Base-by-base conservation (phyloP, 2,797 vertebrate species). In the Silurus aristotelis region DNA sequence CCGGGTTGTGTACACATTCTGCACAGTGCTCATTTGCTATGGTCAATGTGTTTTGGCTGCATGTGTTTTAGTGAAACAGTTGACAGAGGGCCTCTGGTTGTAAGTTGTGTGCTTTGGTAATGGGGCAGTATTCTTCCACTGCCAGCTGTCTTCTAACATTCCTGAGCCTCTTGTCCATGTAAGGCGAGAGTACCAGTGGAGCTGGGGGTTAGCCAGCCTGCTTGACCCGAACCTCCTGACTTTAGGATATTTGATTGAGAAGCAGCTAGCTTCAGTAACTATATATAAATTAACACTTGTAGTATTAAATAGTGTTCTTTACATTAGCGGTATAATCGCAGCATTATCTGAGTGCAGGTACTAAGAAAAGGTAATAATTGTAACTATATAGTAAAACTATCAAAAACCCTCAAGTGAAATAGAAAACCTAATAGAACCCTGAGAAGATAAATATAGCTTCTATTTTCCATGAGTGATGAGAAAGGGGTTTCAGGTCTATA, bases 61-160 rank as follows among this genome's bases (percentile, higher is more conserved):
- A 60, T 78, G 58, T 79, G 48, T 80, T 73, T 82, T 43, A 48
- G 22, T 82, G 31, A 64, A 83, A 83, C 60, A 52, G 60, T 60
- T 83, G 84, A 73, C 31, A 31, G 56, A 58, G 48, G 48, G 12
- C 52, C 22, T 71, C 55, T 64, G 64, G 55, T 84, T 70, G 77
- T 60, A 17, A 78, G 27, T 66, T 78, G 71, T 77, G 75, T 70
- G 82, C 90, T 92, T 93, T 93, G 91, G 93, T 91, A 90, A 79
- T 80, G 63, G 84, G 2, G 85, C 89, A 87, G 89, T 68, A 84
- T 87, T 87, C 83, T 85, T 86, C 84, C 25, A 46, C 27, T 86
- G 86, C 87, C 94, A 95, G 93, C 93, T 95, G 94, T 94, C 92
- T 86, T 89, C 91, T 89, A 86, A 89, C 92, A 93, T 95, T 94